Percentiles rank a stretch among this genome's conserved stretches.
These are phyloP conservation scores for Prunella himalayana DNA, from an alignment of 2,113 vertebrate genomes.

Conservation along the genomic window DNA sequence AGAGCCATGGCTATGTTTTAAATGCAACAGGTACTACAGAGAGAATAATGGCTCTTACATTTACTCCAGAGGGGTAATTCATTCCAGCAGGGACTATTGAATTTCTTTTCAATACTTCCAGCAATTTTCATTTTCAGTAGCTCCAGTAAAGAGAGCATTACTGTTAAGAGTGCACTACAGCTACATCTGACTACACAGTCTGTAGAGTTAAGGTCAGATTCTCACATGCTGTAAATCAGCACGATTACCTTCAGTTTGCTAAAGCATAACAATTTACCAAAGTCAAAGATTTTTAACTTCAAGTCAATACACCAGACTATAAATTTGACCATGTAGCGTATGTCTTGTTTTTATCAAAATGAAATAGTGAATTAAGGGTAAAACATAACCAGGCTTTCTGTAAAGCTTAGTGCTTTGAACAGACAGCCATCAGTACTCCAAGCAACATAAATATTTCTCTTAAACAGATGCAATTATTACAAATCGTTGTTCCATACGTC, in stretches of 20 bases:
- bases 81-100: neutral
- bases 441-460: neutral
- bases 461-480: neutral
- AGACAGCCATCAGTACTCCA: neutral
- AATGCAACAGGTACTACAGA: neutral
- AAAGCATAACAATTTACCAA: neutral
- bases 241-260: neutral
- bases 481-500: neutral
- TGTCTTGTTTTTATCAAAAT: neutral
- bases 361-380: neutral
- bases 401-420: neutral
- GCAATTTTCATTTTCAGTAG: neutral
- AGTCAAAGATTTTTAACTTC: neutral
- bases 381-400: neutral
- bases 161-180: neutral
- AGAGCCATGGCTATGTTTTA: rapidly evolving
- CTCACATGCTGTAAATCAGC: neutral
- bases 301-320: neutral
- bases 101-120: neutral
- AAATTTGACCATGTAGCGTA: neutral
- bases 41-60: neutral
- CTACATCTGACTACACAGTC: neutral
- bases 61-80: neutral
- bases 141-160: neutral
- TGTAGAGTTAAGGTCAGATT: neutral